These are phyloP conservation scores for Magallana angulata DNA, from an alignment of 1,140 invertebrate genomes.

Conservation along the genomic window DNA sequence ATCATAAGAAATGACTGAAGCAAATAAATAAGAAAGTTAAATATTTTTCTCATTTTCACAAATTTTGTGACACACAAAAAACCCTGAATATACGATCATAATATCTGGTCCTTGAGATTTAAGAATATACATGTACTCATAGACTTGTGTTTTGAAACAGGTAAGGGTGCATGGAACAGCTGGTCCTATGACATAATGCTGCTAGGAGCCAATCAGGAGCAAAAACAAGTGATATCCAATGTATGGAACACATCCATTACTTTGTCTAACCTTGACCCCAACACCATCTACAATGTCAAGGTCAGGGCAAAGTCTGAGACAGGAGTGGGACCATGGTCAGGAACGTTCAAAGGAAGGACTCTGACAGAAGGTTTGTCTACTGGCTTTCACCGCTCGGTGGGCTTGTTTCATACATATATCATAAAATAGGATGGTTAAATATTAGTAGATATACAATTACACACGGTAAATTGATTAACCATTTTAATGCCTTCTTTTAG, in stretches of 20 bases:
- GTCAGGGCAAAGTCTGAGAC: slow-evolving; percentile 88
- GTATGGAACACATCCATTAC: slow-evolving; percentile 45
- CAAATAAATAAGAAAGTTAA: neutral
- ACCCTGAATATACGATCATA: no score
- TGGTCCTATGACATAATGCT: slow-evolving; percentile 91
- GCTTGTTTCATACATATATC: no score
- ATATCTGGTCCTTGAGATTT: neutral
- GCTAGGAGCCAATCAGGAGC: slow-evolving; percentile 36
- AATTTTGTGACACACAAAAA: no score
- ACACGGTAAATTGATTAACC: no score
- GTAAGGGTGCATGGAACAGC: slow-evolving; percentile 87
- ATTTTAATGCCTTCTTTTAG: no score
- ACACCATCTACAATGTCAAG: slow-evolving; percentile 88
- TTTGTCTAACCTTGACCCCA: slow-evolving; percentile 85
- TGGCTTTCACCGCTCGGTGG: no score
- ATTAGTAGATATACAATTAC: no score
- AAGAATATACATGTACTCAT: no score
- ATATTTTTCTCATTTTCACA: neutral
- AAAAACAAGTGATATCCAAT: slow-evolving; percentile 45
- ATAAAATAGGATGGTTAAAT: no score
- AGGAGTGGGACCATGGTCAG: slow-evolving; percentile 89
- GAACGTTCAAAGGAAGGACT: slow-evolving; percentile 79
- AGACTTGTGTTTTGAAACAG: slow-evolving; percentile 54
- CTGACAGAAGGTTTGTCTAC: slow-evolving; percentile 83
- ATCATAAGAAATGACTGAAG: neutral